Evolutionary conservation across 2,113 vertebrate genomes (phyloP).

Genomic region (Cisticola juncidis): DNA sequence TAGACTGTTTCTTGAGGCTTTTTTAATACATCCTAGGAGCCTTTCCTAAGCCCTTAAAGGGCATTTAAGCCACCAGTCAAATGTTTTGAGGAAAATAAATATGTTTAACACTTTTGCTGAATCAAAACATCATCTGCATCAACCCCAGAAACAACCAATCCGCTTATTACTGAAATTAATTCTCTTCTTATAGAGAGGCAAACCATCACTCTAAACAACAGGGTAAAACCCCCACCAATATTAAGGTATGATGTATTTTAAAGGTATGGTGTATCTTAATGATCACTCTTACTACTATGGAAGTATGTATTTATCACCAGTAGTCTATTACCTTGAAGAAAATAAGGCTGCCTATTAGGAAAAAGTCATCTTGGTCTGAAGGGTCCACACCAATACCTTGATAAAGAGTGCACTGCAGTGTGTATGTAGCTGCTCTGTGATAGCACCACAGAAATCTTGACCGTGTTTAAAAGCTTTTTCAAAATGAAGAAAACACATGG

Average conservation of each 20-base stretch:
- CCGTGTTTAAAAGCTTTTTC: background rate
- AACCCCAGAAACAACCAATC: background rate
- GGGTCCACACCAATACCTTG: background rate
- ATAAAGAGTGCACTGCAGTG: background rate
- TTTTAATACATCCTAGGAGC: background rate
- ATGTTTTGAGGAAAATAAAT: background rate
- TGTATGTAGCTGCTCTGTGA: background rate
- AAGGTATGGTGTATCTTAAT: background rate
- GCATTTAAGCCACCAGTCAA: background rate
- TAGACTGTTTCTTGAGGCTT: fast-evolving
- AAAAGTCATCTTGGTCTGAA: background rate
- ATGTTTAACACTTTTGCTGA: background rate
- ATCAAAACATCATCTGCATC: background rate
- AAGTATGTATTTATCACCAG: background rate
- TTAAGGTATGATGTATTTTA: background rate
- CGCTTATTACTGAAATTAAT: background rate
- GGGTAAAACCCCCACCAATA: background rate
- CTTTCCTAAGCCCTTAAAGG: background rate
- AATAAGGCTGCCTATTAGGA: background rate
- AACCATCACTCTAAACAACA: background rate
- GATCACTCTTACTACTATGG: background rate
- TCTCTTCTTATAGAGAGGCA: background rate
- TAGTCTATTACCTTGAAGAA: background rate
- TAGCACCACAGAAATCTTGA: background rate
- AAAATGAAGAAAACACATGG: background rate